Conservation (phyloP, 2,888 invertebrate genomes). For the Diarsia brunnea region DNA sequence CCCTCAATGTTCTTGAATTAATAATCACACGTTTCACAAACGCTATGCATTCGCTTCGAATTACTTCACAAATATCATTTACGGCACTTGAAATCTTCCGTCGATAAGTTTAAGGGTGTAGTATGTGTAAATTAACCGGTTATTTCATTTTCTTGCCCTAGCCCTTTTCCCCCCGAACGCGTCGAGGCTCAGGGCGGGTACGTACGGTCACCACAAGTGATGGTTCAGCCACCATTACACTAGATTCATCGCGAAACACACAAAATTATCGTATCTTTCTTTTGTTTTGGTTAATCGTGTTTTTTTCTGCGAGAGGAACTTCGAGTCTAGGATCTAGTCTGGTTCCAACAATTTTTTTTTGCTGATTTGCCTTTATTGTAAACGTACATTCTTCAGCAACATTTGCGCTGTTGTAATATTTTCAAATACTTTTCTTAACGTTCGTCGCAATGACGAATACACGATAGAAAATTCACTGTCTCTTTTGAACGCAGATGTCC, state of each 20-base stretch:
- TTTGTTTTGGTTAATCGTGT: neutral
- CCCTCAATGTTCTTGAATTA: neutral
- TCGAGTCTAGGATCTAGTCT: no score
- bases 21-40: neutral
- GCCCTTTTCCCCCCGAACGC: conserved; percentile 57
- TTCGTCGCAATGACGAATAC: no score
- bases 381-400: neutral
- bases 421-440: neutral
- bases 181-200: conserved; percentile 60
- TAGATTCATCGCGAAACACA: no score
- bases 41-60: neutral
- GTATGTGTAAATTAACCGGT: conserved; percentile 51
- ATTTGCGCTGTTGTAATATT: neutral
- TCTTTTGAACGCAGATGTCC: no score
- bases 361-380: neutral
- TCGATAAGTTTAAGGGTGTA: conserved; percentile 1
- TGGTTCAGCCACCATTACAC: conserved; percentile 51
- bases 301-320: neutral
- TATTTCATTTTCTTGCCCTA: conserved; percentile 60
- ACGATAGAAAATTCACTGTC: no score
- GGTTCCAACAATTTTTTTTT: no score
- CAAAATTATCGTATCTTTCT: neutral
- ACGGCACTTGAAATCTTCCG: neutral
- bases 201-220: conserved; percentile 57
- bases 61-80: neutral